These are phyloP conservation scores for Stylophora pistillata DNA, from an alignment of 64 coral and sea anemone species.

Conservation along the genomic window DNA sequence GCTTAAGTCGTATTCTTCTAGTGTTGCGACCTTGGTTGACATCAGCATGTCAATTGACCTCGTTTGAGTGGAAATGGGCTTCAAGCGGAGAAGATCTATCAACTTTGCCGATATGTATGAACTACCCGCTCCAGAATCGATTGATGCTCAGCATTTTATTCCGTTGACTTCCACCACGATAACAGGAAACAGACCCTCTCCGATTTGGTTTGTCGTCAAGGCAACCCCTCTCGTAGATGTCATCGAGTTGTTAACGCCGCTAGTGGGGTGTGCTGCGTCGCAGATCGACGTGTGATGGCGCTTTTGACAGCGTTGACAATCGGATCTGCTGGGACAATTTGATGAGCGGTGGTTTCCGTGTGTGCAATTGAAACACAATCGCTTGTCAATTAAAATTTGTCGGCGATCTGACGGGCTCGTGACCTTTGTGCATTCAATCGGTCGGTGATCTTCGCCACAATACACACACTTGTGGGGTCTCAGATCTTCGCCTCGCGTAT, in stretches of 20 bases:
- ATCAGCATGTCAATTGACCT: constrained; percentile 5
- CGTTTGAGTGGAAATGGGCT: background rate
- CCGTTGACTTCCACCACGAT: constrained; percentile 30
- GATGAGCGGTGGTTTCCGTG: background rate
- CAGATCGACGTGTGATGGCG: constrained; percentile 56
- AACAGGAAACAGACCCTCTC: constrained; percentile 45
- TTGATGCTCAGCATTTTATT: constrained; percentile 16
- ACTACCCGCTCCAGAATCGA: constrained; percentile 30
- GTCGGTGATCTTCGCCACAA: constrained; percentile 19
- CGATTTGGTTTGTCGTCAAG: background rate
- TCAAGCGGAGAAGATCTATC: constrained; percentile 18
- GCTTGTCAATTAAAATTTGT: constrained; percentile 11
- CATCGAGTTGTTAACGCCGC: too few species aligned
- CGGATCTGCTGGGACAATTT: constrained; percentile 5
- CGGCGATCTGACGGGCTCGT: constrained; percentile 1
- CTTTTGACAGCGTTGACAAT: constrained; percentile 23
- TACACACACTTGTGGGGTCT: constrained; percentile 35
- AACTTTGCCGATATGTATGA: constrained; percentile 29
- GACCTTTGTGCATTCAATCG: constrained; percentile 17
- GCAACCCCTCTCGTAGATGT: too few species aligned
- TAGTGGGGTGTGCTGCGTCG: background rate
- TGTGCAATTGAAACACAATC: constrained; percentile 55
- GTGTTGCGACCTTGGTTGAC: background rate
- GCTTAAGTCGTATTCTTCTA: constrained; percentile 23
- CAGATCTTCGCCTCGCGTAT: background rate